Evolutionary conservation across 1,140 invertebrate species (phyloP).

Genomic region (Mizuhopecten yessoensis): DNA sequence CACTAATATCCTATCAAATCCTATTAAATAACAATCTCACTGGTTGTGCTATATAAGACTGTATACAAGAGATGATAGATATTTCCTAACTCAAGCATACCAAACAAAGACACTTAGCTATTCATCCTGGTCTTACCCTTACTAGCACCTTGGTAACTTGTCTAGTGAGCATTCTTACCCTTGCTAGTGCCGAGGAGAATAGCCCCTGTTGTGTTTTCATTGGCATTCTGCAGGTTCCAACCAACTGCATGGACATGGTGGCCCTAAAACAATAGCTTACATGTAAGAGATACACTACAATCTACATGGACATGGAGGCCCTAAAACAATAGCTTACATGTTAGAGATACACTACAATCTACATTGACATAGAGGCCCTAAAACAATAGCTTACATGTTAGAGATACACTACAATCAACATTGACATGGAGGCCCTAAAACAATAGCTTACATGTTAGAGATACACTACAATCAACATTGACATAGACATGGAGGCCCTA

Average conservation of each 20-base stretch:
- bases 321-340: slow-evolving; percentile 45
- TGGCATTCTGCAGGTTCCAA: slow-evolving; percentile 91
- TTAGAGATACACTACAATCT: slow-evolving; percentile 87
- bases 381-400: no score
- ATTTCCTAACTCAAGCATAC: no score
- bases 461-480: slow-evolving; percentile 92
- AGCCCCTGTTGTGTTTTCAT: slow-evolving; percentile 88
- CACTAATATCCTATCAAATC: no score
- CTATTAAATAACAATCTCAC: no score
- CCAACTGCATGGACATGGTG: slow-evolving; percentile 95
- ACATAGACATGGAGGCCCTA: slow-evolving; percentile 79
- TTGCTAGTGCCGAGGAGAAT: slow-evolving; percentile 95
- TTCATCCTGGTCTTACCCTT: no score
- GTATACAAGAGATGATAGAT: no score
- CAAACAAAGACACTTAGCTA: no score
- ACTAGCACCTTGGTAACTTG: no score
- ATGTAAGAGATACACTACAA: slow-evolving; percentile 83
- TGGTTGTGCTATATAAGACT: no score
- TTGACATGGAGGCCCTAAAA: slow-evolving; percentile 44
- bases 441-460: background rate
- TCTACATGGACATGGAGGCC: slow-evolving; percentile 91
- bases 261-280: slow-evolving; percentile 83
- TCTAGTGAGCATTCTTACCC: slow-evolving; percentile 85
- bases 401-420: no score
- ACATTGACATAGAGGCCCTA: slow-evolving; percentile 87